Base-by-base conservation (phyloP, 2,888 invertebrate genomes). In the Epiblema foenella region DNA sequence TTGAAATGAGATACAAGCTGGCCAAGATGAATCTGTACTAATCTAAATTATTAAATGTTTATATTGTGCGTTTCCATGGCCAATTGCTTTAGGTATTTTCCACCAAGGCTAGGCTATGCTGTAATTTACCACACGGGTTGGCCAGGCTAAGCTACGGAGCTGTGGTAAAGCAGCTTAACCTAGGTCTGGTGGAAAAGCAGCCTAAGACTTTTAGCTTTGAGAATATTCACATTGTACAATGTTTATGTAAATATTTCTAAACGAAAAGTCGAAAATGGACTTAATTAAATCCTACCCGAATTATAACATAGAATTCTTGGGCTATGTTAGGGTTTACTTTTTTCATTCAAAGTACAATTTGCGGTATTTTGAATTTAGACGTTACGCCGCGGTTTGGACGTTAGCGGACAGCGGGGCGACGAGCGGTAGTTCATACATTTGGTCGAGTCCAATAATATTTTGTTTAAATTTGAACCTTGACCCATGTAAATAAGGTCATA, bases 31-130 rank as follows among this genome's bases (percentile, higher is more conserved):
- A 10, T 57, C 33, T 56, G n/a, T 24, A 37, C 57, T 57, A 57
- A 57, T 29, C 37, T 57, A 57, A 57, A 57, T 37, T 57, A 17
- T 17, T 57, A 57, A 29, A 24, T 11, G 57, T 37, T 37, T 37
- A 56, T n/a, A 8, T 2, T 57, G 57, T 57, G 57, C 57, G 37
- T 37, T 17, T 33, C 11, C 17, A 17, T 17, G 33, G 37, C 33
- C 18, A 29, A 56, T 54, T 54, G 4, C 24, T 4, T 37, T 37
- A 46, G 12, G 7, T n/a, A 46, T 46, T 46, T 12, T 46, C 46
- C 46, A 46, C 42, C 42, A 39, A 12, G 39, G 39, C 11, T 42
- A 29, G 2, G 29, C 12, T 15, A 42, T 42, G 39, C 39, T 42
- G 39, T 42, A 42, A 42, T 42, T n/a, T n/a, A 46, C 5, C 33